These are phyloP conservation scores for Corydoras sp. DNA, from an alignment of 2,113 vertebrate genomes.

Conservation along the genomic window DNA sequence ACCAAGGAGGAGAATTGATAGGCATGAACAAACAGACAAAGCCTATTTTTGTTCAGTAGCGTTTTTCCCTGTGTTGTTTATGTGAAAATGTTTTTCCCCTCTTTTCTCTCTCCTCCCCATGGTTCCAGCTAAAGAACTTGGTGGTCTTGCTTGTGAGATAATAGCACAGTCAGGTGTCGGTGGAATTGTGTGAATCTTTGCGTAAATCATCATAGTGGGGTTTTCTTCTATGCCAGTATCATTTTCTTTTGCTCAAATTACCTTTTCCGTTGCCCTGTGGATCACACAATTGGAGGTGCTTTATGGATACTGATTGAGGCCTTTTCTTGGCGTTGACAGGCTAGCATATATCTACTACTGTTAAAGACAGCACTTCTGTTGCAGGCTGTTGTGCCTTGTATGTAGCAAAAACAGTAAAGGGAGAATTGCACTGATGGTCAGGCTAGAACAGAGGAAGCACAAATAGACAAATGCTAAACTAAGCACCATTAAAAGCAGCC, in stretches of 20 bases:
- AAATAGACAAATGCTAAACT: conserved; percentile 26
- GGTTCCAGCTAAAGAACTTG: conserved; percentile 46
- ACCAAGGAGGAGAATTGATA: conserved; percentile 66
- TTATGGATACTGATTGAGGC: conserved; percentile 70
- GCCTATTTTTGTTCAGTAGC: conserved; percentile 54
- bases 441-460: conserved; percentile 26
- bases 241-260: conserved; percentile 72
- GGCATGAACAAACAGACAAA: conserved; percentile 39
- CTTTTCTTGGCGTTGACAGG: conserved; percentile 45
- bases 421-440: conserved; percentile 40
- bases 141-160: conserved; percentile 65
- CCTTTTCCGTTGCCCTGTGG: conserved; percentile 62
- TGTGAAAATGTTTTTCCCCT: conserved; percentile 48
- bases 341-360: conserved; percentile 36
- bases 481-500: background rate
- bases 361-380: conserved; percentile 40
- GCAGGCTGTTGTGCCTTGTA: conserved; percentile 42
- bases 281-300: conserved; percentile 61
- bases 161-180: conserved; percentile 70
- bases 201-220: conserved; percentile 64
- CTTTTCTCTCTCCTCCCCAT: conserved; percentile 45
- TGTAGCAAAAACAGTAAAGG: conserved; percentile 44
- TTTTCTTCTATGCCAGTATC: conserved; percentile 54
- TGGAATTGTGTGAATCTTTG: conserved; percentile 66
- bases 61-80: conserved; percentile 44